A percentile compares a stretch with the other conserved stretches of the same genome.
These are phyloP conservation scores for Ophioninae sp. DNA, from an alignment of 2,888 invertebrate species.

Conservation along the genomic window DNA sequence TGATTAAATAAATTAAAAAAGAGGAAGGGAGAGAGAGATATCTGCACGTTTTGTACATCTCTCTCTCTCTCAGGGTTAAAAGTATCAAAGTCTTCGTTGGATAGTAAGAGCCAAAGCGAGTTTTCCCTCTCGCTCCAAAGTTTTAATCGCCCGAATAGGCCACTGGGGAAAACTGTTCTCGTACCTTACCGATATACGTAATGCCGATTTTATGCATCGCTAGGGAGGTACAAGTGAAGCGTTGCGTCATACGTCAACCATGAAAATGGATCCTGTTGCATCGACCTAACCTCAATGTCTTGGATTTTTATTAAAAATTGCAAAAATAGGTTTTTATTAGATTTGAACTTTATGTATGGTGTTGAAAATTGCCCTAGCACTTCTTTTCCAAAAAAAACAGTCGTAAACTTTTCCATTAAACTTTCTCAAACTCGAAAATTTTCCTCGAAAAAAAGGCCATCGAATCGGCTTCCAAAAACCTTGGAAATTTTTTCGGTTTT, in stretches of 20 bases:
- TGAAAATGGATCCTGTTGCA: slow-evolving; percentile 22
- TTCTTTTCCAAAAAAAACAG: too few species aligned
- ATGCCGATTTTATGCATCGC: slow-evolving; percentile 34
- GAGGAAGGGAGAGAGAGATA: neutral
- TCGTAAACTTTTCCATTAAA: too few species aligned
- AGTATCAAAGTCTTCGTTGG: slow-evolving; percentile 17
- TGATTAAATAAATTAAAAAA: too few species aligned
- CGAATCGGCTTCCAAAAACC: too few species aligned
- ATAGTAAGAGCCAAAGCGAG: slow-evolving; percentile 13
- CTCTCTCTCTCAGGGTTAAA: slow-evolving; percentile 1
- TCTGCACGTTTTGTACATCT: slow-evolving; percentile 25
- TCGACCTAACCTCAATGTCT: neutral
- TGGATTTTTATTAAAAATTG: too few species aligned
- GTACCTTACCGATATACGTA: neutral
- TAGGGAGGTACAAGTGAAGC: slow-evolving; percentile 21
- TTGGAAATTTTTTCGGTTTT: too few species aligned
- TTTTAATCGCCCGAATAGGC: slow-evolving; percentile 26
- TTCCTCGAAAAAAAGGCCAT: too few species aligned
- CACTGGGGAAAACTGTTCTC: slow-evolving; percentile 1
- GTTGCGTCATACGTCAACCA: slow-evolving; percentile 21
- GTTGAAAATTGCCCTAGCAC: too few species aligned
- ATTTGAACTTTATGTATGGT: too few species aligned
- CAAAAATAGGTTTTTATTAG: too few species aligned
- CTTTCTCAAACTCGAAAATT: too few species aligned
- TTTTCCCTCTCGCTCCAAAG: slow-evolving; percentile 26